Conservation (phyloP, 92 coral and sea anemone genomes). For the Porites divaricata region DNA sequence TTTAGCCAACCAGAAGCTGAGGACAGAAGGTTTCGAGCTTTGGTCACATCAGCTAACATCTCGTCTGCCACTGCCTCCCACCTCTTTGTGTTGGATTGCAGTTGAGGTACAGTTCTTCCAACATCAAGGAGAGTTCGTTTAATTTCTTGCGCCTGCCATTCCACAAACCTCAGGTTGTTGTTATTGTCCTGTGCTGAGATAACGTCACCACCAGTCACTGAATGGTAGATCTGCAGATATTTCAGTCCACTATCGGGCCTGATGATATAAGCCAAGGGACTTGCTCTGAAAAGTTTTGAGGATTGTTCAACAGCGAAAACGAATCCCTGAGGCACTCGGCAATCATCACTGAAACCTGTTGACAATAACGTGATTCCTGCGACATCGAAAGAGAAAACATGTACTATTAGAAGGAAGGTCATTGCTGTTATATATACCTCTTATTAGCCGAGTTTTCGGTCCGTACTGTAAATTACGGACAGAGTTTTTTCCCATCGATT, state of each 20-base stretch:
- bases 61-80: neutral
- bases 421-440: too few species aligned
- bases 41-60: neutral
- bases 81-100: neutral
- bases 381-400: neutral
- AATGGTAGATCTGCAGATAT: conserved; percentile 2
- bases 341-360: neutral
- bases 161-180: conserved; percentile 2
- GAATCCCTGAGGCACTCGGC: conserved; percentile 5
- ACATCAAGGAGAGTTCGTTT: conserved; percentile 7
- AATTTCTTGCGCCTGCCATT: conserved; percentile 8
- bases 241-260: neutral
- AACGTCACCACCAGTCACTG: conserved; percentile 12
- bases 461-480: too few species aligned
- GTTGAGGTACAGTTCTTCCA: conserved; percentile 2
- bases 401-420: too few species aligned
- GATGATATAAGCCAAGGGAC: neutral
- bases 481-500: too few species aligned
- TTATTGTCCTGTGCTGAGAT: neutral
- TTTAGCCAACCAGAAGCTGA: neutral
- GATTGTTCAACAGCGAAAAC: neutral
- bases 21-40: conserved; percentile 9
- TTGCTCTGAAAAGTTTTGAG: conserved; percentile 3
- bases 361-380: neutral
- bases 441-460: too few species aligned